Evolutionary conservation across 30 jellyfish, hydroid and myxozoan genomes (phyloP), one percentile per base, ranked within the genome.

Genomic region (Rhopilema esculentum): DNA sequence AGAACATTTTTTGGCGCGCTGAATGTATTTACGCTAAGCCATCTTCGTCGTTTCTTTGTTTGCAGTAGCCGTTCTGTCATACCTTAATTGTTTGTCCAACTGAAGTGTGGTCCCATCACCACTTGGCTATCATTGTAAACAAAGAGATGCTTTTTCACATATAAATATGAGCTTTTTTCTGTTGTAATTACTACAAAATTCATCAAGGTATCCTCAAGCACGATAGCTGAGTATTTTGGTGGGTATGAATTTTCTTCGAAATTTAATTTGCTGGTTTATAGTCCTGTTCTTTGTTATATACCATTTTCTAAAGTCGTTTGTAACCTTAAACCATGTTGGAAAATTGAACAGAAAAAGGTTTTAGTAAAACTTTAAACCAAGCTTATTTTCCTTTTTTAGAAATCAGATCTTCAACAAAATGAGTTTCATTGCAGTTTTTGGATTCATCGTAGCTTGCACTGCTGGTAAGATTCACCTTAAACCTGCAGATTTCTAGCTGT

Each of bases 361-460:
- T n/a, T n/a, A n/a, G n/a, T n/a, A n/a, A n/a, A n/a, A n/a, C n/a
- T n/a, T n/a, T n/a, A n/a, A n/a, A 40, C 57, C 12, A 40, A 40
- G 12, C 57, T 40, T 6, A 40, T 2, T 40, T 40, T 40, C 9
- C 57, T 40, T 40, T n/a, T n/a, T 6, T 40, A 40, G 57, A 40
- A 40, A 40, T 40, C 57, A 40, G 9, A 40, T 40, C 12, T 40
- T 40, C 57, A 40, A 12, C 57, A 73, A 31, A 15, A 73, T 73
- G 84, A 40, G 31, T 25, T 40, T 73, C 16, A 73, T 73, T 29
- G 40, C 49, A 73, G 70, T 73, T 26, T 2, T 73, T 40, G 70
- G 84, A 6, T 17, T 73, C 26, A 1, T 73, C 32, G 69, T 33
- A 15, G 24, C 52, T 33, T 73, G 69, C 69, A 33, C 84, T 22